A percentile compares a stretch with the other conserved stretches of the same genome.
phyloP scores from a whole-genome alignment of 2,113 vertebrate genomes.

The Chrysemys picta region DNA sequence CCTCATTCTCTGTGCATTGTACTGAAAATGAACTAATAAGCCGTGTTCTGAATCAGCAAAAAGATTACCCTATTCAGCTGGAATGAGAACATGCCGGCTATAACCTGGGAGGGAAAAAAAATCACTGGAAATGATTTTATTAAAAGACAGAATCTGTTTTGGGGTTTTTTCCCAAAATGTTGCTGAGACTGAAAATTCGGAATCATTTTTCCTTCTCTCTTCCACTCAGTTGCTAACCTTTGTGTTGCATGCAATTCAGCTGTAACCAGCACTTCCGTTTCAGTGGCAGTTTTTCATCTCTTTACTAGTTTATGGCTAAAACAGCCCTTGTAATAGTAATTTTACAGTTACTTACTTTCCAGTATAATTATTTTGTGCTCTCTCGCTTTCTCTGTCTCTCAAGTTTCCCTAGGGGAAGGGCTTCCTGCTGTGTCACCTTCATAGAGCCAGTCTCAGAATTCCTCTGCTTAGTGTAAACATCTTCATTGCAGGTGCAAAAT shows the following conservation, averaged over 20 bases:
- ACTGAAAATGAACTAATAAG: slow-evolving; percentile 60
- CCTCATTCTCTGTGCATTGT: slow-evolving; percentile 76
- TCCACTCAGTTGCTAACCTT: slow-evolving; percentile 56
- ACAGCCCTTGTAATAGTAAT: slow-evolving; percentile 13
- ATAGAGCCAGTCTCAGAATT: not conserved
- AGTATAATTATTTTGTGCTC: slow-evolving; percentile 52
- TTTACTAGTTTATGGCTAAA: slow-evolving; percentile 59
- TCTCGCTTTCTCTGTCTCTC: not conserved
- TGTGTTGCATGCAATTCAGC: slow-evolving; percentile 54
- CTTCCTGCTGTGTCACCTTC: not conserved
- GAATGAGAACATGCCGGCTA: slow-evolving; percentile 14
- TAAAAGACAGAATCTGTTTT: slow-evolving; percentile 53
- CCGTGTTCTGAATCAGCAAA: slow-evolving; percentile 76
- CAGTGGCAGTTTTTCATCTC: slow-evolving; percentile 70
- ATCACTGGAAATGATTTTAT: slow-evolving; percentile 62
- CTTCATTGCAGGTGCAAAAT: not conserved
- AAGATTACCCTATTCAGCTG: slow-evolving; percentile 68
- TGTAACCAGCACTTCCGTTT: slow-evolving; percentile 69
- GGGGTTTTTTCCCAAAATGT: slow-evolving; percentile 54
- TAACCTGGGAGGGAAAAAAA: slow-evolving; percentile 60
- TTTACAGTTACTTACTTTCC: slow-evolving; percentile 27
- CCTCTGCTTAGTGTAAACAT: not conserved
- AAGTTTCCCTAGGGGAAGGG: not conserved
- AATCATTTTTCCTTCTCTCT: slow-evolving; percentile 22
- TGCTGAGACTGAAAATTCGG: slow-evolving; percentile 69